Conservation (phyloP, 2,888 invertebrate genomes). For the Tinea pellionella region DNA sequence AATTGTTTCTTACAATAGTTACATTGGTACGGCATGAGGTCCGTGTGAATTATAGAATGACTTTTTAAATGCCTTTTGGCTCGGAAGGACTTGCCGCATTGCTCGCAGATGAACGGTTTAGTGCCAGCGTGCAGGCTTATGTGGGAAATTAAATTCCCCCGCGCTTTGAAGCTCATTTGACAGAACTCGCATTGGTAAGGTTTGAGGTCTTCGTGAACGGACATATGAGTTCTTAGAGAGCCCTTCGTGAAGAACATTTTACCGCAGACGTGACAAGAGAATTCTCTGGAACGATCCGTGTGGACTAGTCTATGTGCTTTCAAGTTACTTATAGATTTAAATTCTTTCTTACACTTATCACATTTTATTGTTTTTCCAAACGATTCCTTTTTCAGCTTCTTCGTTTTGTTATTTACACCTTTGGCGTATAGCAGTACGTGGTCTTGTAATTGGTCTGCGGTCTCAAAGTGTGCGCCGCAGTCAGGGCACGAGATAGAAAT, state of each 20-base stretch:
- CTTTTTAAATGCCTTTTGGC: slow-evolving; percentile 58
- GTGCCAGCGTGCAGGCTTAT: slow-evolving; percentile 48
- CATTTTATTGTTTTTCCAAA: slow-evolving; percentile 39
- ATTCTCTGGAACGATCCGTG: slow-evolving; percentile 52
- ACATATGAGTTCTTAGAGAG: slow-evolving; percentile 49
- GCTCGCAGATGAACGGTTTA: slow-evolving; percentile 59
- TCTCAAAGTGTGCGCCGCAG: slow-evolving; percentile 44
- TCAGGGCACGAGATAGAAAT: slow-evolving; percentile 34
- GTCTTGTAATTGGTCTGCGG: slow-evolving; percentile 37
- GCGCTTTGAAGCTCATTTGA: slow-evolving; percentile 48
- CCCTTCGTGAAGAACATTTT: slow-evolving; percentile 64
- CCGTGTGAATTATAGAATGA: slow-evolving; percentile 59
- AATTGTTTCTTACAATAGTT: slow-evolving; percentile 55
- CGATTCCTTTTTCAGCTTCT: slow-evolving; percentile 24
- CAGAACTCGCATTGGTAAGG: slow-evolving; percentile 57
- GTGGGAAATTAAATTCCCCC: slow-evolving; percentile 53
- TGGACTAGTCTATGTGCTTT: slow-evolving; percentile 51
- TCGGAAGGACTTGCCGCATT: slow-evolving; percentile 55
- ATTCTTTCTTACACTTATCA: slow-evolving; percentile 44
- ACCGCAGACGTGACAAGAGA: slow-evolving; percentile 55
- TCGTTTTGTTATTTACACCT: slow-evolving; percentile 17
- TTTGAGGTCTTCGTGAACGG: slow-evolving; percentile 49
- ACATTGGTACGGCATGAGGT: slow-evolving; percentile 53
- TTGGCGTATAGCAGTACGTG: slow-evolving; percentile 41
- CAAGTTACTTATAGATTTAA: slow-evolving; percentile 48